Percentiles rank a stretch among this genome's conserved stretches.
Conservation (phyloP, 2,888 invertebrate genomes). For the Oeneis ivallda region DNA sequence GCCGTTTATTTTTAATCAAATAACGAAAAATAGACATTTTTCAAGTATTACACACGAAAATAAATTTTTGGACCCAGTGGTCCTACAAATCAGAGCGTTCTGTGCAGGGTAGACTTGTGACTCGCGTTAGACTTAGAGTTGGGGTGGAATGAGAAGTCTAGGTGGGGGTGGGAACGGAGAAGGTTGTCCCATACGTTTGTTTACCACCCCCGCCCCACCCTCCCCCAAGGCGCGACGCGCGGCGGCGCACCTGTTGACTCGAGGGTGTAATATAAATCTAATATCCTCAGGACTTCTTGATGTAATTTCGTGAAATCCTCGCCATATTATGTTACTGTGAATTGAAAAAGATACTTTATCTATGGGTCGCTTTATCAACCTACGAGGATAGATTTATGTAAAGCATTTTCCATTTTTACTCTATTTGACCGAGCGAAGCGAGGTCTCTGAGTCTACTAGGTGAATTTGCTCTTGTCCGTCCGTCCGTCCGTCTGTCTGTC, state of each 20-base stretch:
- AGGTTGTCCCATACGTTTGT: slow-evolving; percentile 14
- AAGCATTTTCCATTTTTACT: too few species aligned
- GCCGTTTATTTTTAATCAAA: too few species aligned
- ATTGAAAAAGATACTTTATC: too few species aligned
- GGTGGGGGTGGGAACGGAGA: background rate
- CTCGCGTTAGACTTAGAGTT: background rate
- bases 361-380: too few species aligned
- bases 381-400: too few species aligned
- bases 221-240: too few species aligned
- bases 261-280: slow-evolving; percentile 12
- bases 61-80: background rate
- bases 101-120: background rate
- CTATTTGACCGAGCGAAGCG: too few species aligned
- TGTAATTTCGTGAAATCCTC: background rate
- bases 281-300: background rate
- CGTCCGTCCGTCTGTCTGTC: too few species aligned
- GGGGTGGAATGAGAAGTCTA: background rate
- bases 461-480: too few species aligned
- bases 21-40: too few species aligned
- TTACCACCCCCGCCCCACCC: slow-evolving; percentile 5
- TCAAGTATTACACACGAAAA: background rate
- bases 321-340: background rate
- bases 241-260: slow-evolving; percentile 24
- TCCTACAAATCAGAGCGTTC: background rate
- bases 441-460: too few species aligned